Evolutionary conservation across 2,797 vertebrate genomes (phyloP).

Genomic region (Periparus ater): DNA sequence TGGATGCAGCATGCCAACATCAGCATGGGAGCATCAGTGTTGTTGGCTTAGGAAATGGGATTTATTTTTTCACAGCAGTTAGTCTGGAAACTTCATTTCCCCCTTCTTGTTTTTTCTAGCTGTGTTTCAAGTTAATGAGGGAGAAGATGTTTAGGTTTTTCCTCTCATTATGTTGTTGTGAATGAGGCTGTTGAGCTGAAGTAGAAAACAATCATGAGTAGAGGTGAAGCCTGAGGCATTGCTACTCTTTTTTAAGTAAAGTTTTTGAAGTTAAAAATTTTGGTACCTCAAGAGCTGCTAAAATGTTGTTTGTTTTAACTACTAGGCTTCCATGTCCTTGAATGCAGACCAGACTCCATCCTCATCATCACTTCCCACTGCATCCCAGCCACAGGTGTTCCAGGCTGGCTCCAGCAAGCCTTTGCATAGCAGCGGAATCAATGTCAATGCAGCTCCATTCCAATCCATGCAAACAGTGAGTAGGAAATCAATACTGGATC

Average conservation of each 20-base stretch:
- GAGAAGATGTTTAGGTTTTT: neutral
- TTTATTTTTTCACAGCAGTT: neutral
- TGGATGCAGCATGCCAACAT: neutral
- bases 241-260: neutral
- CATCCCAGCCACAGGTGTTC: slow-evolving; percentile 92
- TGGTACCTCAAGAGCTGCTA: neutral
- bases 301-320: slow-evolving; percentile 31
- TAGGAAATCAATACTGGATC: neutral
- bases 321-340: slow-evolving; percentile 89
- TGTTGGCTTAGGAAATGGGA: neutral
- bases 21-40: neutral
- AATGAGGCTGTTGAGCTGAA: neutral
- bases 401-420: slow-evolving; percentile 92
- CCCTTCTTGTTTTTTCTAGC: neutral
- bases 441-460: slow-evolving; percentile 99
- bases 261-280: neutral
- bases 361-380: slow-evolving; percentile 88
- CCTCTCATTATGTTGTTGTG: neutral
- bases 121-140: neutral
- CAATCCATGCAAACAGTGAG: slow-evolving; percentile 98
- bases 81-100: neutral
- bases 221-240: neutral
- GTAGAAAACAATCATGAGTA: neutral
- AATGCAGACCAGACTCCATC: slow-evolving; percentile 88
- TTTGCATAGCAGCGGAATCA: slow-evolving; percentile 95